Evolutionary conservation across 1,140 invertebrate species (phyloP), one percentile per base, ranked within the genome.

Genomic region (Ostrea edulis): DNA sequence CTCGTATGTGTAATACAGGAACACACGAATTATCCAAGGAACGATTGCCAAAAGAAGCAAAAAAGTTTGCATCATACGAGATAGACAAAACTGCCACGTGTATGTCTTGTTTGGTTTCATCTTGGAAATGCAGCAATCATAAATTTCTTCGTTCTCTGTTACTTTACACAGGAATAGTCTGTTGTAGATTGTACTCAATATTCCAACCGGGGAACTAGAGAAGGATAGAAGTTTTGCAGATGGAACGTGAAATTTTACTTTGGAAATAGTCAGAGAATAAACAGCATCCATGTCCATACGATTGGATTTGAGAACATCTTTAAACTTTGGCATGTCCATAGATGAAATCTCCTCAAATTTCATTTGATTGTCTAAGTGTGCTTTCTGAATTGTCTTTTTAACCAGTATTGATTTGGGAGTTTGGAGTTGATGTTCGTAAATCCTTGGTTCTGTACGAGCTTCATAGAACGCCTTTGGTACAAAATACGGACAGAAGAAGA

Each of bases 1-100:
- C 52, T 82, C 81, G 52, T 82, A 51, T 51, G 52, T 52, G 52
- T 82, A 82, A 51, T 82, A 82, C 17, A 82, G 17, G 20, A 22
- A 51, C 81, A 82, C 44, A 22, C 81, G 81, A 82, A 82, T 51
- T 53, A 53, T 53, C 81, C 81, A 82, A 9, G 81, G 81, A 20
- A 82, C 52, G 14, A n/a, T 53, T 22, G 29, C n/a, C 44, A 82
- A 52, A 44, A 82, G 44, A n/a, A 82, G 81, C 20, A 82, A 17
- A 52, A 82, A 51, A 5, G 44, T 17, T 35, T 52, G 52, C 81
- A 82, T 82, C 81, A 51, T n/a, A 17, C 44, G 35, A n/a, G 20
- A 44, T 51, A 82, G 52, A 53, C 29, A 82, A 8, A 25, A 20
- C 14, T 82, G 52, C 81, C 81, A 82, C 17, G 17, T 51, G 12